Base-by-base conservation (phyloP, 2,888 invertebrate genomes). In the Kryphioiulus occultus region DNA sequence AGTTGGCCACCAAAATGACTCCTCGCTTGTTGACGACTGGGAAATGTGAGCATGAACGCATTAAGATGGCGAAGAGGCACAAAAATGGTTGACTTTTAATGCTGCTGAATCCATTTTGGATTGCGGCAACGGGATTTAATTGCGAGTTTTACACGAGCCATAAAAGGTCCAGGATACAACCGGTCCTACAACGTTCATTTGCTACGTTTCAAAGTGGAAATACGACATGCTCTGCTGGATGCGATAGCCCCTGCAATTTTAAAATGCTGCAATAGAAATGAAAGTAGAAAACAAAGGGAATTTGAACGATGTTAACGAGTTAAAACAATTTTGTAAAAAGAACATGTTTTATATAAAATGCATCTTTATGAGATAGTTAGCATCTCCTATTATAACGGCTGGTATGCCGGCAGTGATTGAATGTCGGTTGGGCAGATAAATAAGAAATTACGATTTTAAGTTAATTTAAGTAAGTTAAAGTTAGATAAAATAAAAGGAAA, bases 1-100 rank as follows among this genome's bases (percentile, higher is more conserved):
- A 68, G 68, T 68, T 68, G 68, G 68, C 68, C 12, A 68, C 68
- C 68, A 68, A 68, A 68, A 68, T 26, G 22, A 26, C n/a, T 68
- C 68, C 26, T 68, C 22, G 68, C 68, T 68, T 26, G 68, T 68
- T 68, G 68, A 68, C 68, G 68, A 68, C 68, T 22, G 9, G 2
- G 26, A 68, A 68, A 68, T 22, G 68, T 68, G 68, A 68, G 68
- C 68, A 10, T 10, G 26, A 26, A 68, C n/a, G 68, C 68, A 68
- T 68, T 68, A 68, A 53, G 53, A 53, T 68, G 68, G 12, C 26
- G 22, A 35, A 7, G 26, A 68, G 22, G 22, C 68, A 9, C 26
- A 26, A 68, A 68, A 68, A 68, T 68, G 68, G 68, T 22, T 9
- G 68, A 68, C 68, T 26, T 68, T 68, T 68, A 22, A 68, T 26